Evolutionary conservation across 1,140 invertebrate genomes (phyloP).

Genomic region (Hylyphantes graminicola): DNA sequence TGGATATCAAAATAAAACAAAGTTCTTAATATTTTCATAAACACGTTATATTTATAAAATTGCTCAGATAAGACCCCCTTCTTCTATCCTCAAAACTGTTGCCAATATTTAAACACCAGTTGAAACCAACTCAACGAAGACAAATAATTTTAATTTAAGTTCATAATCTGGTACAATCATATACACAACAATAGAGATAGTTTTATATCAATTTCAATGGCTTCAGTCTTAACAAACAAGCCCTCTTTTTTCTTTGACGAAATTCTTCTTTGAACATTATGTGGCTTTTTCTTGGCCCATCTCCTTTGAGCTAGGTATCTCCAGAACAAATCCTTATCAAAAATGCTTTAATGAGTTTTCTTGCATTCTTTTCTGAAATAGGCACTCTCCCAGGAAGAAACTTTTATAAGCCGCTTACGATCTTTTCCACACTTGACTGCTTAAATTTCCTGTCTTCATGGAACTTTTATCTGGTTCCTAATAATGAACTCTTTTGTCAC

Average conservation of each 20-base stretch:
- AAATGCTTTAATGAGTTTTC: slow-evolving; percentile 34
- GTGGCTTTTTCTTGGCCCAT: background rate
- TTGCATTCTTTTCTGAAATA: slow-evolving; percentile 12
- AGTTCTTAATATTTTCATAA: background rate
- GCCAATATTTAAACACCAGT: background rate
- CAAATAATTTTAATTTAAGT: background rate
- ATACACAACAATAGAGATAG: background rate
- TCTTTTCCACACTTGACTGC: slow-evolving; percentile 24
- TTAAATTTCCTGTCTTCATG: slow-evolving; percentile 26
- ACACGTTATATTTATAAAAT: background rate
- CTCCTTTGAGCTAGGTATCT: background rate
- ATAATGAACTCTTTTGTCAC: slow-evolving; percentile 25
- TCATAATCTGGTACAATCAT: background rate
- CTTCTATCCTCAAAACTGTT: background rate
- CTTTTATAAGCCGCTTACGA: slow-evolving; percentile 26
- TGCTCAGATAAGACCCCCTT: background rate
- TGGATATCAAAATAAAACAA: background rate
- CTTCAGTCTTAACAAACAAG: background rate
- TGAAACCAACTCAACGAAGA: background rate
- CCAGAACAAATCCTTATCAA: slow-evolving; percentile 18
- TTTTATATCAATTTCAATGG: background rate
- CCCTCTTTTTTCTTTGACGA: background rate
- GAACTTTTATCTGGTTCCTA: slow-evolving; percentile 17
- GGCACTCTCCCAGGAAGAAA: background rate
- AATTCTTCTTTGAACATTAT: background rate